Evolutionary conservation across 1,140 invertebrate species (phyloP), one percentile per base, ranked within the genome.

Genomic region (Saccostrea glomerata): DNA sequence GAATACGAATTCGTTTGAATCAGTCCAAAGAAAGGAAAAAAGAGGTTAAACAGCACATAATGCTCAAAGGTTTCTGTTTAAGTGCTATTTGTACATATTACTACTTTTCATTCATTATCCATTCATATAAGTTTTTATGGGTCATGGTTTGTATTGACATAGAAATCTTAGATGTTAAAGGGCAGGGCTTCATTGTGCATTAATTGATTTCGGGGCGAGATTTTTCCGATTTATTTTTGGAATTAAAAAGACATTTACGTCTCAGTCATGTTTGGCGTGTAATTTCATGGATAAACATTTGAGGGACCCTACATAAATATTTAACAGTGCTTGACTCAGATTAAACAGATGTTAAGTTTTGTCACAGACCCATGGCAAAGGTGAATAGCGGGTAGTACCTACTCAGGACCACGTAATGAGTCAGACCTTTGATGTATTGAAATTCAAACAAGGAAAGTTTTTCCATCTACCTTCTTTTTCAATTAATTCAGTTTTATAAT

Each of bases 261-360:
- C 70, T 36, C 70, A 36, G 2, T 77, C 70, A 77, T 77, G 70
- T 30, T 77, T 77, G 70, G 70, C 70, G 23, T 77, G 70, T 30
- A 77, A 77, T 77, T 77, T 77, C 70, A 36, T 77, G 70, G 70
- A 77, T 25, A 77, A 77, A 77, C 70, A 77, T 77, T 77, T 77
- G 70, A 77, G 70, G 25, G 70, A 30, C 23, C 70, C 30, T 77
- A 77, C 70, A 77, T 77, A 36, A 77, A 77, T 77, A 77, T 77
- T 77, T 77, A 66, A 23, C 7, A 23, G 70, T 77, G 70, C 30
- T 77, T 77, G 70, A 77, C 70, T 77, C 70, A 30, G 70, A 30
- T 77, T 77, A 13, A 77, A 77, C 70, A 77, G 70, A 77, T 77
- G 70, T 77, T 77, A 77, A 77, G 70, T 30, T n/a, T 77, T 36